phyloP scores from a whole-genome alignment of 2,797 vertebrate genomes.

The Ptychadena robeensis region DNA sequence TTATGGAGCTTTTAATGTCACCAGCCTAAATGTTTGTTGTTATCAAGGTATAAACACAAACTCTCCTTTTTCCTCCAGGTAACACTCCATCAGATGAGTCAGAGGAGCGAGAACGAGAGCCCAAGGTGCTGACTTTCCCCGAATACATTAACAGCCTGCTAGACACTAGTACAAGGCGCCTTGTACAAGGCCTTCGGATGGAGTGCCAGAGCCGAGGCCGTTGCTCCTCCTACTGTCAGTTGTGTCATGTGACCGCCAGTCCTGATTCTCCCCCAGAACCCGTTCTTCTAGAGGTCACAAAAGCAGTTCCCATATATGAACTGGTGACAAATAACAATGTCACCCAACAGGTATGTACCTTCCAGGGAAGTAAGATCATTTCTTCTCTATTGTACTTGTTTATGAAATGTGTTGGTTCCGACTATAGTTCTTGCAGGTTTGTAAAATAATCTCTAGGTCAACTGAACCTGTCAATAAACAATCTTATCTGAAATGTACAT shows the following conservation, averaged over 20 bases:
- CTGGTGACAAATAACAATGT: constrained; percentile 95
- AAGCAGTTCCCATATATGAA: constrained; percentile 91
- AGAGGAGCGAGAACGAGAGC: constrained; percentile 91
- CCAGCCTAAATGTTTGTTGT: neutral
- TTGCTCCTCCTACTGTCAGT: constrained; percentile 90
- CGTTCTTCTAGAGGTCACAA: constrained; percentile 92
- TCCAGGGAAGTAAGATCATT: neutral
- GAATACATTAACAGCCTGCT: constrained; percentile 94
- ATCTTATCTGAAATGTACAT: no score
- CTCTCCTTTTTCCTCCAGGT: constrained; percentile 73
- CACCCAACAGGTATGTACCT: constrained; percentile 86
- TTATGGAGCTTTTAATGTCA: no score
- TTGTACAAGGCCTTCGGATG: constrained; percentile 92
- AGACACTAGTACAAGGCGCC: constrained; percentile 89
- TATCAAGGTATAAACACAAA: no score
- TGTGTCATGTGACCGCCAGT: constrained; percentile 87
- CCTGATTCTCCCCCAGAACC: constrained; percentile 81
- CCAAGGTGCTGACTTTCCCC: constrained; percentile 91
- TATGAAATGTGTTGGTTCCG: neutral
- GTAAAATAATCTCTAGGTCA: no score
- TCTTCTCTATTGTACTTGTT: no score
- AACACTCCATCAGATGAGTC: constrained; percentile 97
- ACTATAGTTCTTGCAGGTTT: neutral
- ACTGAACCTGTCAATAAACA: no score
- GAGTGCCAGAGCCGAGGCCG: constrained; percentile 93